Conservation (phyloP, 2,888 invertebrate species). For the Listrodromus nycthemerus region DNA sequence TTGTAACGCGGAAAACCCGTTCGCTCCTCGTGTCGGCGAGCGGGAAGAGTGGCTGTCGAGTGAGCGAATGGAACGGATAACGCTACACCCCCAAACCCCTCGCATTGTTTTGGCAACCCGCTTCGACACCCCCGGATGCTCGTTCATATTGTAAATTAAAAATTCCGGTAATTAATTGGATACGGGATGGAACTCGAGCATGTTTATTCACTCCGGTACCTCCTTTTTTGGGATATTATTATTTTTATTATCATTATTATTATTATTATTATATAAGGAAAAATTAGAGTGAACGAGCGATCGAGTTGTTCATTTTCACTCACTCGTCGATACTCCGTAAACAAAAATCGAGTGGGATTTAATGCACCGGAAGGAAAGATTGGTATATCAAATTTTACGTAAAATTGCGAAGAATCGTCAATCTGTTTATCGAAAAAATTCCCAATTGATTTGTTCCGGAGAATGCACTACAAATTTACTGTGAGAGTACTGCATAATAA, state of each 20-base stretch:
- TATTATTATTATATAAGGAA: not conserved
- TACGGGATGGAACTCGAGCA: conserved; percentile 13
- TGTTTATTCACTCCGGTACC: conserved; percentile 18
- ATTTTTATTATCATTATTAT: not conserved
- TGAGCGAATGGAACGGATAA: not conserved
- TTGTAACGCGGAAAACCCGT: conserved; percentile 34
- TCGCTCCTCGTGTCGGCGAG: conserved; percentile 15
- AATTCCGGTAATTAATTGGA: conserved; percentile 49
- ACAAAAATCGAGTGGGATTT: too few relatives aligned
- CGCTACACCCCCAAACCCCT: not conserved
- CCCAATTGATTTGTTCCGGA: too few relatives aligned
- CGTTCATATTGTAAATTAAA: conserved; percentile 57
- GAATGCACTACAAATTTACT: too few relatives aligned
- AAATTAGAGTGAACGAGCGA: too few relatives aligned
- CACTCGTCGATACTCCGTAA: too few relatives aligned
- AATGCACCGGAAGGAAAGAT: too few relatives aligned
- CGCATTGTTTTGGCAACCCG: conserved; percentile 47
- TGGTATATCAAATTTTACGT: too few relatives aligned
- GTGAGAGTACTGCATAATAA: too few relatives aligned
- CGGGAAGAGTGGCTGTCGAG: not conserved
- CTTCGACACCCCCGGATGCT: conserved; percentile 27
- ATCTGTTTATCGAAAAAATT: too few relatives aligned
- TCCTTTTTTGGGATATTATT: not conserved
- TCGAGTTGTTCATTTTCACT: too few relatives aligned
- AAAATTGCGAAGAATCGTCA: too few relatives aligned